Conservation (phyloP, 2,797 vertebrate species). For the Trachops cirrhosus region DNA sequence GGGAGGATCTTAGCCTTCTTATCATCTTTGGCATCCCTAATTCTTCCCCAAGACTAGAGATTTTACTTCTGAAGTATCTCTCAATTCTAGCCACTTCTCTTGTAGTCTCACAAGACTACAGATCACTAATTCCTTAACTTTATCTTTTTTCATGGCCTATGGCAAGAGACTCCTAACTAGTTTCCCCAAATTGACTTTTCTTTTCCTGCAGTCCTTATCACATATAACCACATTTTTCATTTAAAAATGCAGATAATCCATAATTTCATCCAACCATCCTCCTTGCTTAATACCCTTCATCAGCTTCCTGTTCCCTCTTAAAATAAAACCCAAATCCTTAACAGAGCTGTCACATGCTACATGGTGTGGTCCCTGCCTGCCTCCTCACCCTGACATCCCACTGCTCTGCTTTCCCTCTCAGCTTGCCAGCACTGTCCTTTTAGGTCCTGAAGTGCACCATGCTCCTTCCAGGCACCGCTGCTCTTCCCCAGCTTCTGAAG, state of each 20-base stretch:
- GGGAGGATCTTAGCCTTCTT: not conserved
- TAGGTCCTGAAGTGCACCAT: not conserved
- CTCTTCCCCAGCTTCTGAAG: not conserved
- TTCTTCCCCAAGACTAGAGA: not conserved
- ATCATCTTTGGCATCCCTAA: not conserved
- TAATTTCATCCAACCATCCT: not conserved
- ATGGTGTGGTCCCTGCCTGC: not conserved
- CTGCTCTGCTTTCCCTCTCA: not conserved
- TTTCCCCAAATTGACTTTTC: not conserved
- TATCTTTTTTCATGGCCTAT: not conserved
- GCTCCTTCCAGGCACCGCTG: not conserved
- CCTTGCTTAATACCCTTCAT: not conserved
- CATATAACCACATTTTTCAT: not conserved
- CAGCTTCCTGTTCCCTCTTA: not conserved
- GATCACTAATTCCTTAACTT: not conserved
- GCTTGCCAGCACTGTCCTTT: not conserved
- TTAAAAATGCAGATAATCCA: not conserved
- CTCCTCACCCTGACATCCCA: not conserved
- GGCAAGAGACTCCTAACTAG: not conserved
- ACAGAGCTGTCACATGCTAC: accelerated
- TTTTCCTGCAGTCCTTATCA: not conserved
- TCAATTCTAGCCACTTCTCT: not conserved
- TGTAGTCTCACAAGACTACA: too few relatives aligned
- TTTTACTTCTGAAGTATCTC: slow-evolving; percentile 19
- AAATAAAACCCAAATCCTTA: not conserved